Percentiles rank a stretch among this genome's conserved stretches.
phyloP scores from a whole-genome alignment of 64 coral and sea anemone genomes.

The Acropora tenuis region DNA sequence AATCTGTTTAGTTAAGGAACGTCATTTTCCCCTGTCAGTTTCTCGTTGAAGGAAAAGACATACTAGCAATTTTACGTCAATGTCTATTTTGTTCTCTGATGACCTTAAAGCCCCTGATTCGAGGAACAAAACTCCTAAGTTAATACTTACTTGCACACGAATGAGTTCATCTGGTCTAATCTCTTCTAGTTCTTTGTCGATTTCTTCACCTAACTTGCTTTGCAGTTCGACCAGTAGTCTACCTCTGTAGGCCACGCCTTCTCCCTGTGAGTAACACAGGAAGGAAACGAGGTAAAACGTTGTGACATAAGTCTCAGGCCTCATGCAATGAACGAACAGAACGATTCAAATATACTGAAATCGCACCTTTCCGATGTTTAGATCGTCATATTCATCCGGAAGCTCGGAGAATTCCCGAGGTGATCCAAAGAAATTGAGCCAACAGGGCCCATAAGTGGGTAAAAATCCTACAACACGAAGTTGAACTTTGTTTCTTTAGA shows the following conservation, averaged over 20 bases:
- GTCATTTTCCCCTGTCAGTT: no score
- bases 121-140: not conserved
- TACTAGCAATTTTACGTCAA: no score
- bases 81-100: no score
- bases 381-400: constrained; percentile 85
- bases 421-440: constrained; percentile 94
- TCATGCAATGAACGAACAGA: no score
- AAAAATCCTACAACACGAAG: constrained; percentile 59
- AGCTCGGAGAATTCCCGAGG: constrained; percentile 90
- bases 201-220: constrained; percentile 77
- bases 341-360: no score
- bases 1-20: no score
- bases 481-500: not conserved
- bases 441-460: constrained; percentile 88
- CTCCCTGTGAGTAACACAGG: constrained; percentile 50
- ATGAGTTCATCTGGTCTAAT: constrained; percentile 77
- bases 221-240: constrained; percentile 84
- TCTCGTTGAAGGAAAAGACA: no score
- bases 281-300: not conserved
- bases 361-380: constrained; percentile 76
- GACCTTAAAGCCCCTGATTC: no score
- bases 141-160: constrained; percentile 66
- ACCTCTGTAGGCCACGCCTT: constrained; percentile 95
- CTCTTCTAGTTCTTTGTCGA: constrained; percentile 48
- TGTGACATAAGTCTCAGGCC: no score